Conservation (phyloP, 2,113 vertebrate genomes). For the Solenodon paradoxus region DNA sequence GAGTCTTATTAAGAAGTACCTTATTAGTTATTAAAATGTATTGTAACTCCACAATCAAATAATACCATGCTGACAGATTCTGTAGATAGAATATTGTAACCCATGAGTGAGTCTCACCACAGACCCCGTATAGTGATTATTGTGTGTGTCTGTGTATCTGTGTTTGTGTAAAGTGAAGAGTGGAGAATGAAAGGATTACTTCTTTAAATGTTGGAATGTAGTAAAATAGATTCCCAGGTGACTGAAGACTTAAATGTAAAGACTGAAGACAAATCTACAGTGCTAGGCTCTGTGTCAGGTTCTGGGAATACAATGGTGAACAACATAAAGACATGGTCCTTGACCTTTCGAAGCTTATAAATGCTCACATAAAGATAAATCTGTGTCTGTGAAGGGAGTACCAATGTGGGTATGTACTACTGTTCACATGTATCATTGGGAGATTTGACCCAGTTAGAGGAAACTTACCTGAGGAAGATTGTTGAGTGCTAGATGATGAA, state of each 20-base stretch:
- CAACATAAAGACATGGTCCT: not conserved
- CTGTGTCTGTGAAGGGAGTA: not conserved
- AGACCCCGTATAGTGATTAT: not conserved
- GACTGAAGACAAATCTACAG: not conserved
- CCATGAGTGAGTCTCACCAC: not conserved
- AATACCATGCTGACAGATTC: not conserved
- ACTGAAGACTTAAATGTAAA: not conserved
- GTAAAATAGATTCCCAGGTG: not conserved
- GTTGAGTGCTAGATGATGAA: not conserved
- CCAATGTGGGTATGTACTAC: not conserved
- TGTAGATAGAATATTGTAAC: not conserved
- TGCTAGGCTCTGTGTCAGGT: not conserved
- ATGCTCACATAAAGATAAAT: not conserved
- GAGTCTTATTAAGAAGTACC: not conserved
- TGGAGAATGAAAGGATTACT: not conserved
- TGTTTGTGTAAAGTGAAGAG: not conserved
- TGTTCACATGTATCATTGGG: rapidly evolving
- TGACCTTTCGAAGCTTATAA: not conserved
- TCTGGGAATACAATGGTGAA: not conserved
- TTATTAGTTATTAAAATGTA: not conserved
- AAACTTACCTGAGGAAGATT: not conserved
- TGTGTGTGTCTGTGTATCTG: not conserved
- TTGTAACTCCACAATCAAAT: not conserved
- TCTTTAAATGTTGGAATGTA: not conserved
- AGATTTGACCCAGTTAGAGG: not conserved